Evolutionary conservation across 2,888 invertebrate genomes (phyloP).

Genomic region (Rhyacophila evoluta): DNA sequence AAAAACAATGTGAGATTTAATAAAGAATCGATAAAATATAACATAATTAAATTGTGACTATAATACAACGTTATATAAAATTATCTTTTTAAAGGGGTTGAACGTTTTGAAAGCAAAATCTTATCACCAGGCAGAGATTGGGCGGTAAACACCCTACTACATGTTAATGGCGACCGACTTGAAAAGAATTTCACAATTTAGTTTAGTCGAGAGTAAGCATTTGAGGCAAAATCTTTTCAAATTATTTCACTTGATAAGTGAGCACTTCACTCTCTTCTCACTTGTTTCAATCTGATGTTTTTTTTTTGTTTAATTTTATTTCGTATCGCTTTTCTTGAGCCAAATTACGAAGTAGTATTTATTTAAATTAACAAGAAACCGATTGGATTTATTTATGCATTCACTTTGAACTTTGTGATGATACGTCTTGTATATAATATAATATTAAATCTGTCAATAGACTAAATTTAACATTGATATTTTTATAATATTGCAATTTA

Average conservation of each 20-base stretch:
- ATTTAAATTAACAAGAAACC: conserved; percentile 35
- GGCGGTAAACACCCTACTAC: conserved; percentile 37
- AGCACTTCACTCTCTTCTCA: background rate
- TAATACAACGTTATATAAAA: too few species aligned
- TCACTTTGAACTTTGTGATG: conserved; percentile 1
- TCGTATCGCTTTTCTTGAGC: background rate
- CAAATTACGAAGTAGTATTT: conserved; percentile 45
- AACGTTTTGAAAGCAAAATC: background rate
- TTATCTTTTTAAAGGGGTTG: too few species aligned
- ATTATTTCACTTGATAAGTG: conserved; percentile 53
- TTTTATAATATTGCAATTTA: too few species aligned
- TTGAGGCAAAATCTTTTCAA: conserved; percentile 51
- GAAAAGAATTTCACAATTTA: conserved; percentile 54
- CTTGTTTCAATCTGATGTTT: background rate
- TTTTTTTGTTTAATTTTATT: background rate
- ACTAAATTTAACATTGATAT: too few species aligned
- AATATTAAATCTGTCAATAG: background rate
- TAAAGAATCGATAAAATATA: too few species aligned
- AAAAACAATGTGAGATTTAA: too few species aligned
- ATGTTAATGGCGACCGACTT: conserved; percentile 53
- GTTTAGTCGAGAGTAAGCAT: conserved; percentile 40
- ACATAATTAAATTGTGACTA: too few species aligned
- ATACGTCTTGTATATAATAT: background rate
- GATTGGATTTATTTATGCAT: conserved; percentile 40
- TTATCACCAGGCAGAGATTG: background rate